Conservation (phyloP, 2,888 invertebrate genomes). For the Rhaphigaster nebulosa region DNA sequence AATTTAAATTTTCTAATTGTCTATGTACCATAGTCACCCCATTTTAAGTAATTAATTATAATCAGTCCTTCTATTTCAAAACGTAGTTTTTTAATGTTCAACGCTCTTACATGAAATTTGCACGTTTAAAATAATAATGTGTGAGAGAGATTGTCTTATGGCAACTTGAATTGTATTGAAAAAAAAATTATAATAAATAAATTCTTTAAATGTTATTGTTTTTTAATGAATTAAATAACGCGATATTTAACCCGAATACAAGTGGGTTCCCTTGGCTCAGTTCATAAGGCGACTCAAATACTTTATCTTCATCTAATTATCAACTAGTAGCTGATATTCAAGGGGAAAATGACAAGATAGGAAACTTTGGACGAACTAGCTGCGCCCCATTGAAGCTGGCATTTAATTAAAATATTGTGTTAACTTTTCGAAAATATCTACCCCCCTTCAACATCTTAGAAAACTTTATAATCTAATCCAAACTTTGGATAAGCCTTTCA, state of each 20-base stretch:
- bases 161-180: too few relatives aligned
- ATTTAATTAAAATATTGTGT: slow-evolving; percentile 33
- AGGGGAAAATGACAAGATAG: neutral
- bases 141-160: too few relatives aligned
- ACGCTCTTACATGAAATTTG: too few relatives aligned
- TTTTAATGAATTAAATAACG: neutral
- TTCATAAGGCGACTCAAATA: neutral
- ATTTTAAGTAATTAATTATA: too few relatives aligned
- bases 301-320: neutral
- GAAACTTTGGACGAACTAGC: neutral
- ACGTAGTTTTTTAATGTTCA: too few relatives aligned
- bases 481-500: slow-evolving; percentile 12
- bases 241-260: neutral
- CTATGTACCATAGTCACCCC: too few relatives aligned
- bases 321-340: neutral
- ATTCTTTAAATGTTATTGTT: neutral
- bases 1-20: too few relatives aligned
- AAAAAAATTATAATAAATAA: too few relatives aligned
- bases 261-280: neutral
- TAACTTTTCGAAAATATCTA: slow-evolving; percentile 21
- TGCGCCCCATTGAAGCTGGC: neutral
- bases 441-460: neutral
- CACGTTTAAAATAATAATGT: too few relatives aligned
- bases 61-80: too few relatives aligned
- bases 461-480: slow-evolving; percentile 20